These are phyloP conservation scores for Phoxinus dragarum DNA, from an alignment of 2,797 vertebrate species.

Conservation along the genomic window DNA sequence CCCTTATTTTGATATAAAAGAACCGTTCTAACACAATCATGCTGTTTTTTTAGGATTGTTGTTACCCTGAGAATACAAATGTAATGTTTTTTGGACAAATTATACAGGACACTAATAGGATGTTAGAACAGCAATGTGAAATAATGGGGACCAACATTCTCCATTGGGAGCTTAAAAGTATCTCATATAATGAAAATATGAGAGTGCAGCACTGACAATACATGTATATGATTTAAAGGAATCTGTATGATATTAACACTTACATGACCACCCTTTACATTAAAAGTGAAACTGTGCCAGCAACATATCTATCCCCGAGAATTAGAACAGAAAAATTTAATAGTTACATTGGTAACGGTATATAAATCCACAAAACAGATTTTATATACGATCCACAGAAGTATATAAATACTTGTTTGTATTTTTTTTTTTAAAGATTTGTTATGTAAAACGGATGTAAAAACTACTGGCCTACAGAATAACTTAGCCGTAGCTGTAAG, in stretches of 20 bases:
- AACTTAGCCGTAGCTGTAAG: slow-evolving; percentile 86
- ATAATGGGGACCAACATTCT: background rate
- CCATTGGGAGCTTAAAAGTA: background rate
- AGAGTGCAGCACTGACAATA: background rate
- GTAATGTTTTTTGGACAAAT: slow-evolving; percentile 24
- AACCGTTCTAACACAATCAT: slow-evolving; percentile 16
- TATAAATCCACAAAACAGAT: slow-evolving; percentile 18
- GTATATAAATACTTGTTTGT: background rate
- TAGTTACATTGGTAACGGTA: slow-evolving; percentile 46
- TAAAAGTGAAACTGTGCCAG: slow-evolving; percentile 46
- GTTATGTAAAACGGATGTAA: slow-evolving; percentile 78
- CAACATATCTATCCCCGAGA: slow-evolving; percentile 31
- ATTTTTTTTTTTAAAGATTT: slow-evolving; percentile 64
- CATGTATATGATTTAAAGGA: slow-evolving; percentile 16
- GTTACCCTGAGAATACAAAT: slow-evolving; percentile 44
- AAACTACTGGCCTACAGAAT: slow-evolving; percentile 86
- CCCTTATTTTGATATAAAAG: slow-evolving; percentile 35
- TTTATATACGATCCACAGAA: background rate
- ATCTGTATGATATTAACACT: slow-evolving; percentile 10
- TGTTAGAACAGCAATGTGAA: slow-evolving; percentile 8
- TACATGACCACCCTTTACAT: slow-evolving; percentile 25
- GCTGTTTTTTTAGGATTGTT: slow-evolving; percentile 19
- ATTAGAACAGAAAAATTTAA: slow-evolving; percentile 84
- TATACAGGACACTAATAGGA: slow-evolving; percentile 17
- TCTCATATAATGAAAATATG: slow-evolving; percentile 2